Evolutionary conservation across 2,888 invertebrate genomes (phyloP), one percentile per base, ranked within the genome.

Genomic region (Lydus trimaculatus): DNA sequence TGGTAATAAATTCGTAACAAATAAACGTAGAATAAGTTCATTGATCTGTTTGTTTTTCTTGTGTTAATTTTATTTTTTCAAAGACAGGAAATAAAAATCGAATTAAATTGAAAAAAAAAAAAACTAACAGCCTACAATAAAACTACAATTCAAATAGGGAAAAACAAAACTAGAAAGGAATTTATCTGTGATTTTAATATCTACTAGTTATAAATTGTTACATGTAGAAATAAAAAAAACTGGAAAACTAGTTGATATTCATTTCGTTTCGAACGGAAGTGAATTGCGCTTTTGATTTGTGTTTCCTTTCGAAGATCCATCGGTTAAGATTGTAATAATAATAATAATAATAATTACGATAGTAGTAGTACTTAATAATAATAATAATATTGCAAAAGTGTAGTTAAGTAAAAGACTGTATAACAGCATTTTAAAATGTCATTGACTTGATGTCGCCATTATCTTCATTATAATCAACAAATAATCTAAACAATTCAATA

Each of bases 261-360:
- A 67, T 72, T 70, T 70, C 71, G 70, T 61, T 65, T 60, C 43
- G 65, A 69, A 72, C 74, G 76, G 75, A 76, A 75, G 72, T 67
- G 64, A 67, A 69, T 72, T 69, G 71, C 70, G 65, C 67, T 69
- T 73, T 74, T 75, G 76, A 75, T 75, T 76, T 75, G 75, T 76
- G 73, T 75, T 76, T 78, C 76, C 74, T 68, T 72, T 66, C 61
- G 58, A 48, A 67, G 65, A 64, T 73, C 65, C 69, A 69, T 64
- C 63, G 61, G 58, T 65, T 69, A 28, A 71, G 67, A 72, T 71
- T 69, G 64, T 43, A 4, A 5, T 17, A 43, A 39, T 8, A 33
- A 33, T 33, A 11, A 33, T 33, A 11, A 2, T 33, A 33, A 33
- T 33, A 33, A 33, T 33, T 15, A 7, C 1, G 15, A 13, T 48